Percentiles rank a stretch among this genome's conserved stretches.
phyloP scores from a whole-genome alignment of 2,113 vertebrate species.

The Actenoides lindsayi region DNA sequence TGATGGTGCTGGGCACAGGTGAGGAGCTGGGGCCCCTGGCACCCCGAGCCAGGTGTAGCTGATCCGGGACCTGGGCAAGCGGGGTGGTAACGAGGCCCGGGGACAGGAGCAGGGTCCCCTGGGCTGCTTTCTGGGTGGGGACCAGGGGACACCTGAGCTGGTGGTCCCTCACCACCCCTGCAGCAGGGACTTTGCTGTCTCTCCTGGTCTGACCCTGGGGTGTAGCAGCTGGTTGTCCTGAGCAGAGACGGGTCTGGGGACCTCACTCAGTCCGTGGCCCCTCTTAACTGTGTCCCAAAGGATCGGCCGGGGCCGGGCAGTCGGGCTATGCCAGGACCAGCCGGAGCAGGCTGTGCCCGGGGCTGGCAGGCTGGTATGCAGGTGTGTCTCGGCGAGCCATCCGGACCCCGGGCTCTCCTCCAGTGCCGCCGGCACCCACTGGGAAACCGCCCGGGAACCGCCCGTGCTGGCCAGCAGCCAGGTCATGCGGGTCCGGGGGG shows the following conservation, averaged over 20 bases:
- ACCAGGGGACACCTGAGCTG: fast-evolving
- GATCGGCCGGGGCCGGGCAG: background rate
- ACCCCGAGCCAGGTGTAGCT: fast-evolving
- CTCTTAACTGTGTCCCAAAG: fast-evolving
- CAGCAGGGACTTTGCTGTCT: fast-evolving
- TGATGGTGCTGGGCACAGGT: conserved; percentile 23
- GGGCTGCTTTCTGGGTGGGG: background rate
- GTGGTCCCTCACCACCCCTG: background rate
- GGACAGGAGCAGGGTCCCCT: fast-evolving
- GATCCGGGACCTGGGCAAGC: fast-evolving
- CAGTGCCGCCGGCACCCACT: background rate
- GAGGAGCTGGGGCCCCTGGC: background rate
- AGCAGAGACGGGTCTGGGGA: background rate
- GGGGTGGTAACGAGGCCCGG: background rate
- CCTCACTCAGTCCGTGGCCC: fast-evolving
- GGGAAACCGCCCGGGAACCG: background rate
- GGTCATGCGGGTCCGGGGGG: fast-evolving
- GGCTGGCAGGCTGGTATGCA: background rate
- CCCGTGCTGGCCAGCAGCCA: background rate
- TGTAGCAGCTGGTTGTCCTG: background rate
- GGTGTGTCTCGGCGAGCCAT: background rate
- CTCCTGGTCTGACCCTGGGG: fast-evolving
- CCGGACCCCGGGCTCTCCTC: conserved; percentile 10
- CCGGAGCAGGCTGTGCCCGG: background rate
- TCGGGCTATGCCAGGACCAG: background rate